Conservation (phyloP, 2,113 vertebrate genomes). For the Cisticola juncidis region DNA sequence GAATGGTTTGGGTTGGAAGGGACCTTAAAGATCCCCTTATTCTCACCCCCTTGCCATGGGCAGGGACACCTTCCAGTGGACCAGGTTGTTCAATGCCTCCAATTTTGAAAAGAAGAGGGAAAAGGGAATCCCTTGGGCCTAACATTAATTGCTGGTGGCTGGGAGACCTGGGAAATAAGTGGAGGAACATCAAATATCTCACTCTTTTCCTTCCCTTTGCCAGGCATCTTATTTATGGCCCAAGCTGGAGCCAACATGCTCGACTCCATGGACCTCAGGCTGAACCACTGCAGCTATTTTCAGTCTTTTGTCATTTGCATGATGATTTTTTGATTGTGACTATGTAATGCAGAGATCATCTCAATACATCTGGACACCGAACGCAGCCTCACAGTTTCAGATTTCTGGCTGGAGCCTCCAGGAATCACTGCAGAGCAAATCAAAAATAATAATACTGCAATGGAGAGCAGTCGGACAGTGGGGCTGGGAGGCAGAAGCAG, state of each 20-base stretch:
- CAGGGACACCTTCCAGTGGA: neutral
- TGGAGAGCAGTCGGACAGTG: neutral
- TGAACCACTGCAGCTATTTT: neutral
- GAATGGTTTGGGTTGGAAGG: neutral
- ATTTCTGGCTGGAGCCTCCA: neutral
- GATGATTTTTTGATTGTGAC: neutral
- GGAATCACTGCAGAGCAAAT: constrained; percentile 21
- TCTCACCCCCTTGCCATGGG: neutral
- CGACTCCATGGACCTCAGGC: neutral
- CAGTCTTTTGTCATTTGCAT: neutral
- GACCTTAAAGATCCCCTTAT: neutral
- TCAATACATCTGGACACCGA: neutral
- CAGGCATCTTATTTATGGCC: neutral
- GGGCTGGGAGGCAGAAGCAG: neutral
- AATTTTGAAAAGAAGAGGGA: neutral
- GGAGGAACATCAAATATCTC: neutral
- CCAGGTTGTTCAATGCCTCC: neutral
- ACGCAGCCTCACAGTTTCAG: neutral
- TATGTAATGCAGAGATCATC: neutral
- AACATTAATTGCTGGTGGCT: neutral
- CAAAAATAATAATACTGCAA: neutral
- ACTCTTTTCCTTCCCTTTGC: neutral
- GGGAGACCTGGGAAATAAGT: neutral
- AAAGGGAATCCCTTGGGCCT: neutral
- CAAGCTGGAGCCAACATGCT: neutral